These are phyloP conservation scores for Planococcus citri DNA, from an alignment of 1,140 invertebrate genomes.

Conservation along the genomic window DNA sequence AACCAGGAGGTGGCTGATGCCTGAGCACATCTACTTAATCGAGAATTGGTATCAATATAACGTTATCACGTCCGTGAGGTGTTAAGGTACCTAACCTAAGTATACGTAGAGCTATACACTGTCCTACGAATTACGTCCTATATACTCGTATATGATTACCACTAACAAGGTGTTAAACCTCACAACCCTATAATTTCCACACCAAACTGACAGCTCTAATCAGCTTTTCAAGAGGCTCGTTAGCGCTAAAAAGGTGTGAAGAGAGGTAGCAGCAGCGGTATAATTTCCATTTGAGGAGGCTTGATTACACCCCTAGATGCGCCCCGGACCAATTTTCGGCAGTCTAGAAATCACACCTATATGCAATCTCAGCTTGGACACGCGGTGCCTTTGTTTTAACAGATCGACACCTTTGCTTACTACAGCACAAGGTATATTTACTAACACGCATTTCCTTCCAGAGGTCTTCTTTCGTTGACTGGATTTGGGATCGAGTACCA, in stretches of 20 bases:
- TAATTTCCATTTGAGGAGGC: not conserved
- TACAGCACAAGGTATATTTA: not conserved
- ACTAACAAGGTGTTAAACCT: not conserved
- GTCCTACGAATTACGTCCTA: too few relatives aligned
- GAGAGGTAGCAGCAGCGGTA: not conserved
- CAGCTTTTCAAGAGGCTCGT: not conserved
- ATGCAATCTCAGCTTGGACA: too few relatives aligned
- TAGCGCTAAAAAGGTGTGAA: slow-evolving; percentile 2
- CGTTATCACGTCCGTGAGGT: too few relatives aligned
- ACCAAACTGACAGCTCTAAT: not conserved
- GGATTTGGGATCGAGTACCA: too few relatives aligned
- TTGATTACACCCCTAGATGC: not conserved
- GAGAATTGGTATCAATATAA: too few relatives aligned
- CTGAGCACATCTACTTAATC: not conserved
- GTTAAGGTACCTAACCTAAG: too few relatives aligned
- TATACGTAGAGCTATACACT: too few relatives aligned
- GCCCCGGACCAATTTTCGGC: not conserved
- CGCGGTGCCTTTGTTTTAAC: too few relatives aligned
- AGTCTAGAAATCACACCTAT: not conserved
- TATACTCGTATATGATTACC: not conserved
- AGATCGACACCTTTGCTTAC: not conserved
- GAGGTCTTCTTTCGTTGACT: too few relatives aligned
- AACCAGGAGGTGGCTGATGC: not conserved
- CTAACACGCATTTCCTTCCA: too few relatives aligned
- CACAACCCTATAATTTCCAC: not conserved